Evolutionary conservation across 2,888 invertebrate genomes (phyloP).

Genomic region (Galerucella nymphaeae): DNA sequence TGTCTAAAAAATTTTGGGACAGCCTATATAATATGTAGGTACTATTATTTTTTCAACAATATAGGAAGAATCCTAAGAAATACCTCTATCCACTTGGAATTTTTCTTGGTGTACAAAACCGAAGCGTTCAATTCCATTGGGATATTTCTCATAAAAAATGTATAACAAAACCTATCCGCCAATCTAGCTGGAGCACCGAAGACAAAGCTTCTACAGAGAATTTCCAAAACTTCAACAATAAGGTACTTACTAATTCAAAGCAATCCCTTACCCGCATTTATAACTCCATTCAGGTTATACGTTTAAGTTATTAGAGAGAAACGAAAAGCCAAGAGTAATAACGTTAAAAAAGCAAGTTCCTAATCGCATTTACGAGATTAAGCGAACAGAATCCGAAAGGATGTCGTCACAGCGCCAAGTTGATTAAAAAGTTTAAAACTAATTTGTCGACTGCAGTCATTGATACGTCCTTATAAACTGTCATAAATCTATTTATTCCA

Average conservation of each 20-base stretch:
- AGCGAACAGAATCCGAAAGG: conserved; percentile 53
- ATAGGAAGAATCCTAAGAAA: background rate
- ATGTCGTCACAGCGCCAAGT: conserved; percentile 59
- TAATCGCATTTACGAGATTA: conserved; percentile 56
- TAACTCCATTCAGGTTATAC: conserved; percentile 19
- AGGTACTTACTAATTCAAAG: conserved; percentile 19
- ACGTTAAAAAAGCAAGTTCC: conserved; percentile 51
- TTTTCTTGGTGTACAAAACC: background rate
- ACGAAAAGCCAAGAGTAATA: conserved; percentile 42
- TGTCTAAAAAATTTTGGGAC: too few species aligned
- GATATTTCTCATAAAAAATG: conserved; percentile 16
- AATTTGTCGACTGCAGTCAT: conserved; percentile 61
- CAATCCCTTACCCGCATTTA: conserved; percentile 19
- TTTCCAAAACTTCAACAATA: conserved; percentile 23
- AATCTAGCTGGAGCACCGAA: conserved; percentile 11
- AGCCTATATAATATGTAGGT: too few species aligned
- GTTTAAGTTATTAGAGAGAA: conserved; percentile 19
- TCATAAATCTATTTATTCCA: conserved; percentile 61
- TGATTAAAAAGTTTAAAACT: conserved; percentile 63
- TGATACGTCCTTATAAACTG: conserved; percentile 61
- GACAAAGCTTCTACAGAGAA: conserved; percentile 14
- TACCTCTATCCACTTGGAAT: background rate
- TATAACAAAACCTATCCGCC: conserved; percentile 3
- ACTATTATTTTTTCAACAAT: too few species aligned
- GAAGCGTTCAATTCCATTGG: background rate